These are phyloP conservation scores for Alethe castanea DNA, from an alignment of 2,113 vertebrate species.

Conservation along the genomic window DNA sequence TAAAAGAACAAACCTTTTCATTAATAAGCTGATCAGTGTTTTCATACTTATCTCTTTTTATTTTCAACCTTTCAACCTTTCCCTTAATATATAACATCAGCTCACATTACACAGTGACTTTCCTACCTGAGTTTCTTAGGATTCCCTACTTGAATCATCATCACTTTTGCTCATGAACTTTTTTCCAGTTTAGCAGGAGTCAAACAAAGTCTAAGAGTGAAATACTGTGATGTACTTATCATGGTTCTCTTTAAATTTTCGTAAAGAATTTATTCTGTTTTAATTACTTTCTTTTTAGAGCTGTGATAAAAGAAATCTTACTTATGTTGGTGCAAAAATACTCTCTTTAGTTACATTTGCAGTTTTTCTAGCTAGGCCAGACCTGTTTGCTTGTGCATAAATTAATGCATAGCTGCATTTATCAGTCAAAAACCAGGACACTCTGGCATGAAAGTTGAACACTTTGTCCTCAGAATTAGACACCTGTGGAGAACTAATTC, in stretches of 20 bases:
- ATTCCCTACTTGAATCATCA: not conserved
- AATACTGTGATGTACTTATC: not conserved
- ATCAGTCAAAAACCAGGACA: not conserved
- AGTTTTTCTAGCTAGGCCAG: not conserved
- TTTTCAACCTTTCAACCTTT: not conserved
- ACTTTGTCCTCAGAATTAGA: not conserved
- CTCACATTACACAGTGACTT: not conserved
- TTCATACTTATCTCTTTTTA: not conserved
- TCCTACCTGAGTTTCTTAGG: not conserved
- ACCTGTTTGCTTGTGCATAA: not conserved
- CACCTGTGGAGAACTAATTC: not conserved
- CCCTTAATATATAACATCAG: not conserved
- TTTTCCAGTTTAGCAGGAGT: not conserved
- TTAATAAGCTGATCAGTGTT: not conserved
- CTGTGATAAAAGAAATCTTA: not conserved
- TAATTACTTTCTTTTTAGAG: not conserved
- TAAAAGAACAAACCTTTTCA: not conserved
- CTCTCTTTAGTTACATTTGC: not conserved
- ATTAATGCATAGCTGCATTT: not conserved
- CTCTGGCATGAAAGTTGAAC: not conserved
- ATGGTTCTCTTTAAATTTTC: too few species aligned
- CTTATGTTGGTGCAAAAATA: not conserved
- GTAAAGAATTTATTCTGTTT: not conserved
- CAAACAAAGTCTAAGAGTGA: not conserved
- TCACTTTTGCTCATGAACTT: not conserved